Evolutionary conservation across 2,888 invertebrate species (phyloP).

Genomic region (Blastobasis adustella): DNA sequence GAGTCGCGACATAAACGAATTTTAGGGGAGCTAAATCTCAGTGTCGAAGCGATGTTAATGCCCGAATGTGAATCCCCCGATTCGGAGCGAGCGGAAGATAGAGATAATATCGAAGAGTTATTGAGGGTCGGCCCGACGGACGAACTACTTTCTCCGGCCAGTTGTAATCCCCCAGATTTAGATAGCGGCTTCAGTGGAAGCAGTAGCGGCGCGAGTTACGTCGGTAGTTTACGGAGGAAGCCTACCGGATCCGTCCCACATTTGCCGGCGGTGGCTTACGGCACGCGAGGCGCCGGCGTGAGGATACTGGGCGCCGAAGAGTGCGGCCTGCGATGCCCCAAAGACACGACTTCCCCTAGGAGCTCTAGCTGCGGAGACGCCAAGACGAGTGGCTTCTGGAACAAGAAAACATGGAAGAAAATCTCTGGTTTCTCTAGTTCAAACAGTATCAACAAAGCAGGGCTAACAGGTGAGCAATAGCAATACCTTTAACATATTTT

Average conservation of each 20-base stretch:
- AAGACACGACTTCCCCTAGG: constrained; percentile 55
- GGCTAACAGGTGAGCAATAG: constrained; percentile 76
- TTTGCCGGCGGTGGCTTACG: constrained; percentile 68
- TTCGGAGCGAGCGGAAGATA: constrained; percentile 77
- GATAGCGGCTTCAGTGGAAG: constrained; percentile 90
- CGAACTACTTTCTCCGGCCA: constrained; percentile 81
- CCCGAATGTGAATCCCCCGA: constrained; percentile 81
- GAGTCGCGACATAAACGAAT: constrained; percentile 88
- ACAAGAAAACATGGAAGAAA: constrained; percentile 86
- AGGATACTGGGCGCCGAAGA: constrained; percentile 64
- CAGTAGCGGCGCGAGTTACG: constrained; percentile 88
- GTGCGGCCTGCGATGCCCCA: constrained; percentile 53
- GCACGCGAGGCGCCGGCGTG: constrained; percentile 65
- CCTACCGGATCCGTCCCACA: constrained; percentile 68
- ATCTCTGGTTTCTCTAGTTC: constrained; percentile 83
- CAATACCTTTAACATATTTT: background rate
- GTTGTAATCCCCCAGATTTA: constrained; percentile 79
- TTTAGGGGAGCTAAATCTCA: constrained; percentile 89
- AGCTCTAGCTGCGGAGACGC: constrained; percentile 69
- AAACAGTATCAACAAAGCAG: constrained; percentile 80
- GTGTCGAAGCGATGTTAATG: constrained; percentile 94
- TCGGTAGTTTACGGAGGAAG: constrained; percentile 79
- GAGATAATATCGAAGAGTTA: constrained; percentile 78
- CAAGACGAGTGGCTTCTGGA: constrained; percentile 78
- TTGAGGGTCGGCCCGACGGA: constrained; percentile 82